Evolutionary conservation across 2,888 invertebrate species (phyloP).

Genomic region (Carabus problematicus): DNA sequence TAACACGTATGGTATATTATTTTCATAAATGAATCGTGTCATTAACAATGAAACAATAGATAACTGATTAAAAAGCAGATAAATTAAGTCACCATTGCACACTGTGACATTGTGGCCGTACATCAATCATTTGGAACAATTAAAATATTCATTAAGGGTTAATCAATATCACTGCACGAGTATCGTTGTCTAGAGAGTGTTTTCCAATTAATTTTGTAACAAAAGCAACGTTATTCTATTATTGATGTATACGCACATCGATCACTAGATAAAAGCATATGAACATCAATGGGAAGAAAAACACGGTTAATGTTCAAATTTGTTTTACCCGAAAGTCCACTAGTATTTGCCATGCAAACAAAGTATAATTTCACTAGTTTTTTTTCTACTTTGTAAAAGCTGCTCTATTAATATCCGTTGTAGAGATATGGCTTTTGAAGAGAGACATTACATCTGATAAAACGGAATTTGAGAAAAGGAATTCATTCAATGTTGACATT

Average conservation of each 20-base stretch:
- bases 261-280: neutral
- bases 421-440: slow-evolving; percentile 6
- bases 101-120: too few species aligned
- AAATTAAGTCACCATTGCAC: too few species aligned
- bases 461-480: neutral
- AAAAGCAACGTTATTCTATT: slow-evolving; percentile 1
- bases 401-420: slow-evolving; percentile 6
- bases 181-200: slow-evolving; percentile 4
- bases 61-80: too few species aligned
- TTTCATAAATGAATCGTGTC: too few species aligned
- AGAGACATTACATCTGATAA: slow-evolving; percentile 17
- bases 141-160: slow-evolving; percentile 13
- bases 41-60: too few species aligned
- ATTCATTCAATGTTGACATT: neutral
- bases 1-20: too few species aligned
- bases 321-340: slow-evolving; percentile 1
- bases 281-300: neutral
- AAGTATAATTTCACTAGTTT: neutral
- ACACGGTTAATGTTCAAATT: slow-evolving; percentile 2
- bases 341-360: neutral
- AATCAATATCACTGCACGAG: slow-evolving; percentile 6
- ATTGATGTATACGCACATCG: neutral
- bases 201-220: slow-evolving; percentile 10
- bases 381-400: neutral
- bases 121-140: slow-evolving; percentile 8